These are phyloP conservation scores for Unio pictorum DNA, from an alignment of 2,888 invertebrate genomes.

Conservation along the genomic window DNA sequence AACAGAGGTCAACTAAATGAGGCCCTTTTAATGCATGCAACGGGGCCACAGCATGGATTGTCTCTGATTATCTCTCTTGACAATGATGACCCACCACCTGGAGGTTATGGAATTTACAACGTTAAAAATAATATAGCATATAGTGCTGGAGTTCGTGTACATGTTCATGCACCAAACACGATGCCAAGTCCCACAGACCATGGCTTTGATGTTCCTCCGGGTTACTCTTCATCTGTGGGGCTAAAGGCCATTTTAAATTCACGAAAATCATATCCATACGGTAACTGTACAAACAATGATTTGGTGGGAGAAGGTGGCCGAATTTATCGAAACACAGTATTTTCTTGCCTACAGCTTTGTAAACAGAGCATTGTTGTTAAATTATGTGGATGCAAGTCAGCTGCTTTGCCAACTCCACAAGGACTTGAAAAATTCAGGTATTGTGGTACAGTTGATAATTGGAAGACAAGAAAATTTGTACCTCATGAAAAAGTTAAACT, in stretches of 20 bases:
- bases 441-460: conserved; percentile 59
- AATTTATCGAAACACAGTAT: conserved; percentile 58
- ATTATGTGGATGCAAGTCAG: conserved; percentile 59
- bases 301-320: conserved; percentile 34
- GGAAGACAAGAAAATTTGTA: conserved; percentile 36
- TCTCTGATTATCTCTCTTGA: conserved; percentile 65
- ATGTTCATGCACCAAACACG: conserved; percentile 65
- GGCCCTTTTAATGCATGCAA: conserved; percentile 58
- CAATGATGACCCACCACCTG: conserved; percentile 60
- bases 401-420: conserved; percentile 53
- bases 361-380: conserved; percentile 59
- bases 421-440: conserved; percentile 43
- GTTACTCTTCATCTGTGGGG: conserved; percentile 64
- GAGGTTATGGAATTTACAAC: conserved; percentile 59
- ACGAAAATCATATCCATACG: conserved; percentile 54
- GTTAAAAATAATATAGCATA: conserved; percentile 61
- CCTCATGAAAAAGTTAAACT: conserved; percentile 34
- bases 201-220: conserved; percentile 67
- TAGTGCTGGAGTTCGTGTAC: conserved; percentile 64
- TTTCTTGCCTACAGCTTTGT: conserved; percentile 63
- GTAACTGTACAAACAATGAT: conserved; percentile 59
- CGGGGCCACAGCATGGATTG: conserved; percentile 65
- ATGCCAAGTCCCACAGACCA: conserved; percentile 66
- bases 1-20: conserved; percentile 50
- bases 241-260: conserved; percentile 58